Percentiles rank a stretch among this genome's conserved stretches.
These are phyloP conservation scores for Serranus cabrilla DNA, from an alignment of 2,797 vertebrate species.

Conservation along the genomic window DNA sequence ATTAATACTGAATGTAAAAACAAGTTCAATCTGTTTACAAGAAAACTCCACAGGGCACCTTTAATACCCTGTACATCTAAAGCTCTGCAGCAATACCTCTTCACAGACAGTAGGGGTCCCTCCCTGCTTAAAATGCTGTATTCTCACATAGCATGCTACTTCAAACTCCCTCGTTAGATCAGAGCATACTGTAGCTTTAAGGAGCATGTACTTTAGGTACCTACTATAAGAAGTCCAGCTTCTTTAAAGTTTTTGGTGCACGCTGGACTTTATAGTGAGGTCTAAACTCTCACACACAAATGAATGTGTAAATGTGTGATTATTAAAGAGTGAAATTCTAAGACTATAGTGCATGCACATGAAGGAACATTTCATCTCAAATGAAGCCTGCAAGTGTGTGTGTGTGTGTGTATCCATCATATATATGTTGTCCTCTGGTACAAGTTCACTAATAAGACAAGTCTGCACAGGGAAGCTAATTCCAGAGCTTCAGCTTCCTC, in stretches of 20 bases:
- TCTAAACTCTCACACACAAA: background rate
- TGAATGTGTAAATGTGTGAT: background rate
- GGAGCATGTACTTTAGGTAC: background rate
- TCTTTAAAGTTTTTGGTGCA: background rate
- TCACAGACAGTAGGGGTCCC: constrained; percentile 76
- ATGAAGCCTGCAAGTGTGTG: constrained; percentile 7
- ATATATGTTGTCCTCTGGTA: constrained; percentile 45
- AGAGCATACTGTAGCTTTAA: background rate
- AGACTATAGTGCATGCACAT: background rate
- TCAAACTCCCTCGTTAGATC: background rate
- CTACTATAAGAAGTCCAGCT: background rate
- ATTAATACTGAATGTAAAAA: background rate
- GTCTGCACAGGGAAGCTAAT: constrained; percentile 78
- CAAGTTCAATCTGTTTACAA: background rate
- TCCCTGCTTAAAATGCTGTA: constrained; percentile 43
- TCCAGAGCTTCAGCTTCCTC: constrained; percentile 72
- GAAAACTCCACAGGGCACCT: background rate
- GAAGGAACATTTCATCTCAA: background rate
- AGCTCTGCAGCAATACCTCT: constrained; percentile 43
- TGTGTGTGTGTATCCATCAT: constrained; percentile 12
- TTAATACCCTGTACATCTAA: background rate
- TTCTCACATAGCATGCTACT: background rate
- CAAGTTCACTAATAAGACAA: constrained; percentile 72
- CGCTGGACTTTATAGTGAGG: background rate
- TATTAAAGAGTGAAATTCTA: background rate